A percentile compares a stretch with the other conserved stretches of the same genome.
These are phyloP conservation scores for Lochmaea capreae DNA, from an alignment of 2,888 invertebrate genomes.

Conservation along the genomic window DNA sequence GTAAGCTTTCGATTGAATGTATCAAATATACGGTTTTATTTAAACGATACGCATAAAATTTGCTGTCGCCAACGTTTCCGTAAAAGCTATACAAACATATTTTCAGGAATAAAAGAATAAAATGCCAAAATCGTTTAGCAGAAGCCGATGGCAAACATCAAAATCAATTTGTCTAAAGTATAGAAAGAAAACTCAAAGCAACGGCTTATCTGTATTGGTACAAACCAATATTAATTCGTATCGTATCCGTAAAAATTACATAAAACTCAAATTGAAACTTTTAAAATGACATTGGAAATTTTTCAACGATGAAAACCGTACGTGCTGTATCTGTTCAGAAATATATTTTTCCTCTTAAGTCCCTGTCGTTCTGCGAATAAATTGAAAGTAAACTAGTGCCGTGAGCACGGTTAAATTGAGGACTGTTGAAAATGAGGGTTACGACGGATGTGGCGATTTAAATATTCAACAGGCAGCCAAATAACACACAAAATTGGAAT, in stretches of 20 bases:
- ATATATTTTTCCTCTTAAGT: constrained; percentile 49
- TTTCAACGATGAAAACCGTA: constrained; percentile 41
- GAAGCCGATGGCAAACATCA: constrained; percentile 35
- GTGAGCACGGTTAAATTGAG: constrained; percentile 44
- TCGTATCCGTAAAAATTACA: constrained; percentile 45
- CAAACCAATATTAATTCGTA: constrained; percentile 46
- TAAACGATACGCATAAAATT: too few relatives aligned
- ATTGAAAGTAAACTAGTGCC: constrained; percentile 52
- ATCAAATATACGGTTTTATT: too few relatives aligned
- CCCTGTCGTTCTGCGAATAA: constrained; percentile 49
- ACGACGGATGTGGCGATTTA: background rate
- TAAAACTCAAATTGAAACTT: constrained; percentile 52
- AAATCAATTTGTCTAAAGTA: constrained; percentile 36
- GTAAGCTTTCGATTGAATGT: too few relatives aligned
- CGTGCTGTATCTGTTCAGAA: constrained; percentile 46
- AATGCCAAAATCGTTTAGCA: constrained; percentile 5
- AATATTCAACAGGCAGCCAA: background rate
- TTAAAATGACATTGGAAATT: constrained; percentile 41
- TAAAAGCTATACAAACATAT: background rate
- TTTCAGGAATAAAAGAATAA: background rate
- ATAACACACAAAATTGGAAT: background rate
- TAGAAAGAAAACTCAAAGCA: constrained; percentile 10
- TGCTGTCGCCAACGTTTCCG: too few relatives aligned
- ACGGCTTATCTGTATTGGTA: constrained; percentile 45
- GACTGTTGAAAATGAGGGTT: constrained; percentile 2